Evolutionary conservation across 2,113 vertebrate species (phyloP).

Genomic region (Morphnarchus princeps): DNA sequence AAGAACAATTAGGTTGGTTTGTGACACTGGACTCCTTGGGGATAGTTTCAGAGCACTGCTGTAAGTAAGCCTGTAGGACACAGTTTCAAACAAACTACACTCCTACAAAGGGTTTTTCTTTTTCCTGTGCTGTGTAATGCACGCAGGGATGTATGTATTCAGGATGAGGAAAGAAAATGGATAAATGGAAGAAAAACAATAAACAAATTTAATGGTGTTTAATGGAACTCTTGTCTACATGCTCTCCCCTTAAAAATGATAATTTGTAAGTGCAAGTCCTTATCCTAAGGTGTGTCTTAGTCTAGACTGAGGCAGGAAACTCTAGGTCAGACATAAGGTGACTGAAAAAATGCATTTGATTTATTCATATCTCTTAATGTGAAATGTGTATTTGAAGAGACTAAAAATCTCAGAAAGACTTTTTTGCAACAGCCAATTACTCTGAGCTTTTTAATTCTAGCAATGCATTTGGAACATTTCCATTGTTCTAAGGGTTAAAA

Average conservation of each 20-base stretch:
- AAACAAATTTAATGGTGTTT: background rate
- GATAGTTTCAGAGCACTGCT: slow-evolving; percentile 48
- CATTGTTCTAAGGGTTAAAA: slow-evolving; percentile 85
- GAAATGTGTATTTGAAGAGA: background rate
- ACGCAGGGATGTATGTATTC: background rate
- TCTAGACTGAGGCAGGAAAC: background rate
- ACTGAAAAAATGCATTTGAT: slow-evolving; percentile 29
- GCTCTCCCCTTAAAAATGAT: background rate
- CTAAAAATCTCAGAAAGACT: slow-evolving; percentile 44
- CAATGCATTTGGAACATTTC: slow-evolving; percentile 47
- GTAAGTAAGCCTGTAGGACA: slow-evolving; percentile 59
- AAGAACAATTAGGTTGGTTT: slow-evolving; percentile 62
- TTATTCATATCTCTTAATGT: slow-evolving; percentile 47
- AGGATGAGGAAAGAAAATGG: background rate
- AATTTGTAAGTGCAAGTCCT: background rate
- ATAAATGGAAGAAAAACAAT: background rate
- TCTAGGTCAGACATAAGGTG: background rate
- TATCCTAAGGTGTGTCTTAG: background rate
- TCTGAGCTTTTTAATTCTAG: slow-evolving; percentile 57
- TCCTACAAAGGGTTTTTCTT: slow-evolving; percentile 25
- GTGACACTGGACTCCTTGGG: slow-evolving; percentile 38
- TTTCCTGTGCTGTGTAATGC: background rate
- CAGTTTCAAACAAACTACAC: slow-evolving; percentile 60
- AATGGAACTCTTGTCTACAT: background rate
- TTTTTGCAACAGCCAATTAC: slow-evolving; percentile 56